Evolutionary conservation across 2,113 vertebrate genomes (phyloP), one percentile per base, ranked within the genome.

Genomic region (Panthera tigris): DNA sequence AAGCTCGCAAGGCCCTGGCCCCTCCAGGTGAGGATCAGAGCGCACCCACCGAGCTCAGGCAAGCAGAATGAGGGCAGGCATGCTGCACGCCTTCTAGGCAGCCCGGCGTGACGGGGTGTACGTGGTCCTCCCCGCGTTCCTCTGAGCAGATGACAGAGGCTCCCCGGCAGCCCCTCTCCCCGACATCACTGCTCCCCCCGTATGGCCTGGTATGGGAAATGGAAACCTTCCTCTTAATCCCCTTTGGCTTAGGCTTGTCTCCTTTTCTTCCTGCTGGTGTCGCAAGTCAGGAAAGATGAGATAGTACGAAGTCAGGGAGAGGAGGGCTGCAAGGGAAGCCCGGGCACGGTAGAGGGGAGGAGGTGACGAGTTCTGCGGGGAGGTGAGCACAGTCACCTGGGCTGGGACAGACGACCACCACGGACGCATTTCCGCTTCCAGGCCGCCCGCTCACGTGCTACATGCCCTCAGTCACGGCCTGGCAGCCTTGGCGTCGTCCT

Each of bases 291-390:
- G 79, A 36, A 15, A 39, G 52, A 14, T 9, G 3, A 27, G 21
- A 15, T n/a, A 25, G 0, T 18, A 27, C 48, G 0, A 5, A 27
- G 52, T 57, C 52, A 9, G 7, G 12, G 21, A 8, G 33, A n/a
- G 21, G 52, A 23, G 21, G 52, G 52, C 13, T 36, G 31, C 33
- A 9, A 0, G 52, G 7, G 0, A 15, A n/a, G 79, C 33, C 79
- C 8, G 52, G 50, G 21, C 3, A 1, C 18, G 2, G 33, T 15
- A 7, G 78, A 23, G 79, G 78, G 33, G n/a, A 33, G 41, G 39
- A 15, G 21, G 7, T 21, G 11, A 0, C 1, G 33, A 7, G 21
- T 25, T 15, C 11, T 33, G 4, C 12, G 1, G 52, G 21, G 33
- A 36, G 50, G 4, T 3, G 45, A 52, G 48, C 76, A 33, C 76